Evolutionary conservation across 2,113 vertebrate genomes (phyloP).

Genomic region (Hucho hucho): DNA sequence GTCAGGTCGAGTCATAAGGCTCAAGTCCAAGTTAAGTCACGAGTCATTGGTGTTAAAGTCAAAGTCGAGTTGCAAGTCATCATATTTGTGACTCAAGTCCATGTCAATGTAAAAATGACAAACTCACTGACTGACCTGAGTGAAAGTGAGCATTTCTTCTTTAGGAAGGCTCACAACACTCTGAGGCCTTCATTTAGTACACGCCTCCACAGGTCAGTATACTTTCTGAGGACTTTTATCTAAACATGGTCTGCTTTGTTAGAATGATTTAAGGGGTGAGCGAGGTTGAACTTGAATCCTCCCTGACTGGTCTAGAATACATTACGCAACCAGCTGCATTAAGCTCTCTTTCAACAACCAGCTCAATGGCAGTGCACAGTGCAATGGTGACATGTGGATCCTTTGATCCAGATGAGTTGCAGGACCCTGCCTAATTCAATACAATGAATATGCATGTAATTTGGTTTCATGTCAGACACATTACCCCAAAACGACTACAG

Average conservation of each 20-base stretch:
- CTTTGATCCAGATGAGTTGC: not conserved
- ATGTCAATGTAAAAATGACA: not conserved
- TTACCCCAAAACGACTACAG: not conserved
- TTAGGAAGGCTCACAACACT: not conserved
- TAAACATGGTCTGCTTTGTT: conserved; percentile 29
- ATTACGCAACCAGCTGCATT: conserved; percentile 19
- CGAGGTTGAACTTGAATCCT: not conserved
- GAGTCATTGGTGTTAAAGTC: too few species aligned
- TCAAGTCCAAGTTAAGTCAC: too few species aligned
- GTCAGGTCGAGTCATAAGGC: too few species aligned
- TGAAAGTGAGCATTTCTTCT: not conserved
- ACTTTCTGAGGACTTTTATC: conserved; percentile 23
- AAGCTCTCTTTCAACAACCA: not conserved
- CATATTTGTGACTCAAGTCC: too few species aligned
- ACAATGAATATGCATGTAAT: not conserved
- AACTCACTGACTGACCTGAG: not conserved
- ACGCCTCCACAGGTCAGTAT: conserved; percentile 1
- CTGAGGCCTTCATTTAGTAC: not conserved
- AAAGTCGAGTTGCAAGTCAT: too few species aligned
- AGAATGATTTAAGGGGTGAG: conserved; percentile 17
- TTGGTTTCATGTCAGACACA: not conserved
- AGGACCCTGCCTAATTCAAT: not conserved
- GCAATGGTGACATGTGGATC: not conserved
- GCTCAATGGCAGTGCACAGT: not conserved
- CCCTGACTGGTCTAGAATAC: not conserved